Conservation (phyloP, 2,797 vertebrate species). For the Bradypodion pumilum region DNA sequence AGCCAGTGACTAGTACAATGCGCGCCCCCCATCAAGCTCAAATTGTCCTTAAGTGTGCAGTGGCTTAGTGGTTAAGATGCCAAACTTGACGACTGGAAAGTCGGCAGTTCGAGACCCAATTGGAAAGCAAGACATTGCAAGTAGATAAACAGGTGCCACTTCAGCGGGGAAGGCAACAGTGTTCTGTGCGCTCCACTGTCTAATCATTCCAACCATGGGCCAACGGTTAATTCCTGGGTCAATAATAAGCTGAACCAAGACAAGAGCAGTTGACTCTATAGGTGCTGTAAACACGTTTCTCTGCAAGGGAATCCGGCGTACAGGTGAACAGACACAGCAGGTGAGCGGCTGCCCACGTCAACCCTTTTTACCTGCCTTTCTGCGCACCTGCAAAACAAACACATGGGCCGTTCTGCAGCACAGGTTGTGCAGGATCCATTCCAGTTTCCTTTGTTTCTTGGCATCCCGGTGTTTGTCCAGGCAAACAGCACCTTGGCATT, state of each 20-base stretch:
- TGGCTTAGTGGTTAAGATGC: no score
- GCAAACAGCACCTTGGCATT: background rate
- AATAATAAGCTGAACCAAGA: background rate
- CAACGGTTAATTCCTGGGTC: background rate
- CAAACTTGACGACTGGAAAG: no score
- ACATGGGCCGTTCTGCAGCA: background rate
- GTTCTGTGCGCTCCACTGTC: no score
- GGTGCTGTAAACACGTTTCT: background rate
- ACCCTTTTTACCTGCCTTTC: background rate
- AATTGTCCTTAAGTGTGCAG: no score
- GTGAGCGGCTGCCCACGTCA: background rate
- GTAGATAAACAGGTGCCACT: no score
- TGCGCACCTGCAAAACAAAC: background rate
- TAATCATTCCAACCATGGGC: no score
- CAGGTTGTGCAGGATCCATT: background rate
- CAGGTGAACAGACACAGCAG: background rate
- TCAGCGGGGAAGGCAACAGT: no score
- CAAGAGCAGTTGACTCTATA: background rate
- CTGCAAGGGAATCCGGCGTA: no score
- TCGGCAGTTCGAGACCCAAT: no score
- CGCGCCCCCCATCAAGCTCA: no score
- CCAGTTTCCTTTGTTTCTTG: background rate
- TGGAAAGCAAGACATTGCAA: no score
- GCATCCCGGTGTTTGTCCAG: background rate
- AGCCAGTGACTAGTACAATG: no score